Percentiles rank a stretch among this genome's conserved stretches.
Conservation (phyloP, 2,888 invertebrate species). For the Notodonta ziczac region DNA sequence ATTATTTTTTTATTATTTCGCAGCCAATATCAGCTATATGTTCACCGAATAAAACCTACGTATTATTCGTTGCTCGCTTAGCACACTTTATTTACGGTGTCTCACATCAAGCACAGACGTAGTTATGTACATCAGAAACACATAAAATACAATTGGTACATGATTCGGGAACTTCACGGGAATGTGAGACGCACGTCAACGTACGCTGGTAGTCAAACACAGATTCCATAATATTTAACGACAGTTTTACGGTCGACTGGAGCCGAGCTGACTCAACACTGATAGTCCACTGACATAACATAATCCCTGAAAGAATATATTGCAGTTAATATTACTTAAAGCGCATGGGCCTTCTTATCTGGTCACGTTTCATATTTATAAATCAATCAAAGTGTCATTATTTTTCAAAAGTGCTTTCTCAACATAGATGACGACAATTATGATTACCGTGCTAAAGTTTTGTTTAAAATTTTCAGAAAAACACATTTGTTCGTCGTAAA, state of each 20-base stretch:
- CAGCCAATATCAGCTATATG: neutral
- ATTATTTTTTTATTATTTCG: too few relatives aligned
- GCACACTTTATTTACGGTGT: neutral
- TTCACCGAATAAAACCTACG: neutral
- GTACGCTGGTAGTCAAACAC: constrained; percentile 21
- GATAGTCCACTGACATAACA: constrained; percentile 27
- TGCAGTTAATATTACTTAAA: neutral
- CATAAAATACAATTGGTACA: constrained; percentile 6
- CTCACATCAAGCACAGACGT: neutral
- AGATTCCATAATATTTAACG: constrained; percentile 61
- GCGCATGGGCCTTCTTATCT: constrained; percentile 12
- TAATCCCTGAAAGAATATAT: constrained; percentile 27
- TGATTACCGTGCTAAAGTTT: too few relatives aligned
- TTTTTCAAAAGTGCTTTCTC: constrained; percentile 7
- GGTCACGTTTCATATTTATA: constrained; percentile 12
- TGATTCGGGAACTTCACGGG: neutral
- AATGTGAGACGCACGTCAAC: neutral
- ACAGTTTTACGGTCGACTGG: constrained; percentile 70
- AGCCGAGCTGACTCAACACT: constrained; percentile 62
- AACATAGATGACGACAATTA: too few relatives aligned
- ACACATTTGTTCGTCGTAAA: neutral
- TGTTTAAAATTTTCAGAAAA: too few relatives aligned
- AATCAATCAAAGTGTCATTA: constrained; percentile 21
- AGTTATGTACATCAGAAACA: neutral
- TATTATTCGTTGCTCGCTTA: neutral